Conservation (phyloP, 1,140 invertebrate species). For the Lamellibrachia luymesi region DNA sequence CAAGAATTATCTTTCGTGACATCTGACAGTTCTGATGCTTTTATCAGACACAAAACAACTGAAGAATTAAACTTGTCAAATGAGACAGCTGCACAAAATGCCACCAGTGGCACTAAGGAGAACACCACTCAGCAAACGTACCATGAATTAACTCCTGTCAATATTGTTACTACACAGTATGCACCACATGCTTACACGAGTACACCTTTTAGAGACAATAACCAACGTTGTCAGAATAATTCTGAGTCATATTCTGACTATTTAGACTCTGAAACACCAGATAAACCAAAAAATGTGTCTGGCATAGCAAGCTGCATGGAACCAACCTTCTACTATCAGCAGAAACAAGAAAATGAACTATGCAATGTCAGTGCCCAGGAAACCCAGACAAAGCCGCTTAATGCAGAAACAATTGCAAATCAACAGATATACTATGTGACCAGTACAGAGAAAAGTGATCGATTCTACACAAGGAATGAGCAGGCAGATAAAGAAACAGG, state of each 20-base stretch:
- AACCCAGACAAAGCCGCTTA: not conserved
- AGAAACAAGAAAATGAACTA: not conserved
- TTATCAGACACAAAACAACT: not conserved
- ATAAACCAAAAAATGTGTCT: not conserved
- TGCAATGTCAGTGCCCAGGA: not conserved
- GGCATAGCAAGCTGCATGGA: slow-evolving; percentile 3
- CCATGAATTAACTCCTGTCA: not conserved
- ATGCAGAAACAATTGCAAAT: not conserved
- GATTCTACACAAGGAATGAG: not conserved
- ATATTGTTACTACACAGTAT: not conserved
- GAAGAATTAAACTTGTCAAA: not conserved
- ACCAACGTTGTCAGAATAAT: not conserved
- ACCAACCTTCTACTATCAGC: not conserved
- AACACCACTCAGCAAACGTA: not conserved
- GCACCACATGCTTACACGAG: not conserved
- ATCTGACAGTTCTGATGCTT: not conserved
- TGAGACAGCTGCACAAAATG: not conserved
- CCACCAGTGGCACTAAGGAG: not conserved
- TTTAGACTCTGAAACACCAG: not conserved
- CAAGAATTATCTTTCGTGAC: not conserved
- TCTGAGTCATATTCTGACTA: not conserved
- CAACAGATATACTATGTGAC: not conserved
- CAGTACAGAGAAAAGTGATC: not conserved
- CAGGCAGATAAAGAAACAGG: not conserved
- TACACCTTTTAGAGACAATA: not conserved